Evolutionary conservation across 2,113 vertebrate genomes (phyloP).

Genomic region (Lanius collurio): DNA sequence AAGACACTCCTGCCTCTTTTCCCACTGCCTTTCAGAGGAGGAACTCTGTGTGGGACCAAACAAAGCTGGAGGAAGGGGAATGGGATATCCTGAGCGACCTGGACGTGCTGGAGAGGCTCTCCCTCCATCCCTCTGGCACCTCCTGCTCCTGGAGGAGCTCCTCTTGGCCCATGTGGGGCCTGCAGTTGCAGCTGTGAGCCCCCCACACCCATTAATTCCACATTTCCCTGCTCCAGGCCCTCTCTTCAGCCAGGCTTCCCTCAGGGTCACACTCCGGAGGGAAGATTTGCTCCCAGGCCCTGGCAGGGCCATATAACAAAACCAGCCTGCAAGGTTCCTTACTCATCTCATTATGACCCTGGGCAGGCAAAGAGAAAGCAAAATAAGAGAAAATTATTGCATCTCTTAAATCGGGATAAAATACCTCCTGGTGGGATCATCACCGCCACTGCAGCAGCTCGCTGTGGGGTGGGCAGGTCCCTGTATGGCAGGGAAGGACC

Average conservation of each 20-base stretch:
- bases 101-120: neutral
- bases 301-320: neutral
- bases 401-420: neutral
- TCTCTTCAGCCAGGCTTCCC: neutral
- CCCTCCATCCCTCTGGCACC: neutral
- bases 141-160: neutral
- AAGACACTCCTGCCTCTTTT: neutral
- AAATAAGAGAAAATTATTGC: neutral
- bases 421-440: neutral
- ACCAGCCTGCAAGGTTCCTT: conserved; percentile 41
- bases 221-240: neutral
- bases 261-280: neutral
- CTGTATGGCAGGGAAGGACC: neutral
- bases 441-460: neutral
- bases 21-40: neutral
- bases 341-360: conserved; percentile 52
- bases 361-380: conserved; percentile 32
- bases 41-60: neutral
- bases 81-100: too few species aligned
- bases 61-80: neutral
- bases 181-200: neutral
- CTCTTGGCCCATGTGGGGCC: neutral
- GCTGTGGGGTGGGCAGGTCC: neutral
- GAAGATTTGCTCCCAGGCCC: neutral
- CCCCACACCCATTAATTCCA: accelerated